Base-by-base conservation (phyloP, 2,797 vertebrate genomes). In the Halcyon chelicuti region DNA sequence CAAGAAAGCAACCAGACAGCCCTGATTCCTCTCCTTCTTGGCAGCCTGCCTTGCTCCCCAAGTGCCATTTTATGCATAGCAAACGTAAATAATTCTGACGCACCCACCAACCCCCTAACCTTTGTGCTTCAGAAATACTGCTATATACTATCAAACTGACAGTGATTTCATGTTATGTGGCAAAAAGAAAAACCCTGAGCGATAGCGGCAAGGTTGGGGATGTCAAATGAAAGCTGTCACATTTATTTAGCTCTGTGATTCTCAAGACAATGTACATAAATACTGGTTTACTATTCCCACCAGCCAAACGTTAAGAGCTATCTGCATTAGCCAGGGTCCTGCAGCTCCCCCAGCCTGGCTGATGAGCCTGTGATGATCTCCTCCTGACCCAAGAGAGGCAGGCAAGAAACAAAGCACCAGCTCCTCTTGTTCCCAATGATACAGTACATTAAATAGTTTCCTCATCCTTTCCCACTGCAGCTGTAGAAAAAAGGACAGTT, bases 221-320 rank as follows among this genome's bases (percentile, higher is more conserved):
- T 85, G 93, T 91, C 96, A 95, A 93, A 74, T 71, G 88, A 90
- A 95, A 93, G 60, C 93, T 86, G 93, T 92, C 95, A 88, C 86
- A n/a, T 94, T 95, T 95, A 82, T 95, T 96, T 96, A 95, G 86
- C 86, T 88, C 79, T 1, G 1, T 76, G 91, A 73, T 76, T 94
- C 85, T 96, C 67, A 19, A 75, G 90, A 94, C 51, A 86, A 94
- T 78, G 78, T 60, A 71, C 76, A 95, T 94, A 91, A 94, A 96
- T 94, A 91, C 46, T 47, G 19, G 25, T 93, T 93, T 90, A 79
- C 82, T 88, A 22, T 90, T 63, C 71, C 79, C 80, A 84, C 52
- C 93, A 94, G 77, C 74, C 73, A 79, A 67, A 78, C 26, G 72
- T 83, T 75, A 44, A 81, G 85, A 89, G 79, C 82, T 91, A 75